Base-by-base conservation (phyloP, 2,888 invertebrate genomes). In the Erebia epiphron region DNA sequence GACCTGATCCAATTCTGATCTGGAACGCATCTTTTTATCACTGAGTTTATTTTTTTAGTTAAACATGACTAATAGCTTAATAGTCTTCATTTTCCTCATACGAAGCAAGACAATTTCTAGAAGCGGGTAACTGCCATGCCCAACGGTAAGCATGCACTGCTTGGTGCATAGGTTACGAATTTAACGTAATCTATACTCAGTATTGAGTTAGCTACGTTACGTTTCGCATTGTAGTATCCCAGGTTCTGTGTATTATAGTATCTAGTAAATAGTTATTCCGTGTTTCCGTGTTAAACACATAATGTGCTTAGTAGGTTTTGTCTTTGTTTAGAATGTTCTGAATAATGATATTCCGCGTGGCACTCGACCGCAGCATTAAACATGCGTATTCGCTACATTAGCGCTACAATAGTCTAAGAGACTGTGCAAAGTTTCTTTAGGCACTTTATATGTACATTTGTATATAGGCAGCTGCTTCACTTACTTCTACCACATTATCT, bases 1-100 rank as follows among this genome's bases (percentile, higher is more conserved):
- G 83, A 83, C 84, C 83, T 85, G 83, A 81, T 86, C 83, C 79
- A 81, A 80, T 86, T 87, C 73, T 72, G 73, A 87, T 83, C 79
- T 86, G 78, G 84, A 80, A 80, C 85, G 77, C 72, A 62, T 68
- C 75, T 72, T 75, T 79, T 78, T 71, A 79, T 79, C 13, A 21
- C 14, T 13, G 21, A 8, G 61, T 18, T 61, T 16, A 41, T 41
- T 61, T 18, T 60, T 61, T 43, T 18, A 18, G 16, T 10, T 16
- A 14, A 54, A 54, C 54, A 54, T 18, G 16, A 54, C 54, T 16
- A 54, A 54, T 54, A 18, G 54, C 10, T 10, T 54, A 54, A 54
- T 54, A 54, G 54, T 10, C 18, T 54, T 54, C 50, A 14, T 52
- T 52, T 54, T 54, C 54, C 54, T 54, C 10, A 54, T 18, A 16